A percentile compares a stretch with the other conserved stretches of the same genome.
phyloP scores from a whole-genome alignment of 2,888 invertebrate species.

The Ochropleura plecta region DNA sequence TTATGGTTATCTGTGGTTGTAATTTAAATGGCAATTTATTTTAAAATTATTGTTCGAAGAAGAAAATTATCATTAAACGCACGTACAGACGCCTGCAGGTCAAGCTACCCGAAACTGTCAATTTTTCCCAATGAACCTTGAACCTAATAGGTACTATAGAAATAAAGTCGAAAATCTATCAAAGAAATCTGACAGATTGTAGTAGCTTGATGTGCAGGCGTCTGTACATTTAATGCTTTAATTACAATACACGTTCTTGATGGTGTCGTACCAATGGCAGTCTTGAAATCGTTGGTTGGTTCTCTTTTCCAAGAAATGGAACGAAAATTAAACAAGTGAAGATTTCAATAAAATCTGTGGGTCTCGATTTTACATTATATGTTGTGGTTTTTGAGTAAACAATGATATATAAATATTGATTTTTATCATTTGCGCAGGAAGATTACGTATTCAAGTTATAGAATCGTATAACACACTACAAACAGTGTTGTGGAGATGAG shows the following conservation, averaged over 20 bases:
- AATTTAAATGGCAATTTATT: constrained; percentile 1
- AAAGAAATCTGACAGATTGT: too few relatives aligned
- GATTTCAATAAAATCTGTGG: background rate
- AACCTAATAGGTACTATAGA: too few relatives aligned
- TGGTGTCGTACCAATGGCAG: background rate
- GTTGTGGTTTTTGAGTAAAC: background rate
- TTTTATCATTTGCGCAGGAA: background rate
- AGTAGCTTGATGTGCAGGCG: too few relatives aligned
- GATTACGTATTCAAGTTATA: background rate
- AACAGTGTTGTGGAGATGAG: too few relatives aligned
- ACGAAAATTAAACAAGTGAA: background rate
- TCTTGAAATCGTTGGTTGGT: background rate
- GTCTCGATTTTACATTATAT: background rate
- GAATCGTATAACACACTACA: too few relatives aligned
- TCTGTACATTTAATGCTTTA: background rate
- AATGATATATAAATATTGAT: background rate
- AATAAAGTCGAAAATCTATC: too few relatives aligned
- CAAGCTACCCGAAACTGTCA: too few relatives aligned
- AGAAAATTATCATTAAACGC: background rate
- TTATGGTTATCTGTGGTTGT: background rate
- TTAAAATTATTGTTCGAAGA: background rate
- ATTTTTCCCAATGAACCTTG: too few relatives aligned
- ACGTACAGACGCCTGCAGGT: too few relatives aligned
- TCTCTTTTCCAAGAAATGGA: background rate
- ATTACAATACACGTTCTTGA: background rate